Conservation (phyloP, 2,888 invertebrate genomes). For the Synanthedon myopaeformis region DNA sequence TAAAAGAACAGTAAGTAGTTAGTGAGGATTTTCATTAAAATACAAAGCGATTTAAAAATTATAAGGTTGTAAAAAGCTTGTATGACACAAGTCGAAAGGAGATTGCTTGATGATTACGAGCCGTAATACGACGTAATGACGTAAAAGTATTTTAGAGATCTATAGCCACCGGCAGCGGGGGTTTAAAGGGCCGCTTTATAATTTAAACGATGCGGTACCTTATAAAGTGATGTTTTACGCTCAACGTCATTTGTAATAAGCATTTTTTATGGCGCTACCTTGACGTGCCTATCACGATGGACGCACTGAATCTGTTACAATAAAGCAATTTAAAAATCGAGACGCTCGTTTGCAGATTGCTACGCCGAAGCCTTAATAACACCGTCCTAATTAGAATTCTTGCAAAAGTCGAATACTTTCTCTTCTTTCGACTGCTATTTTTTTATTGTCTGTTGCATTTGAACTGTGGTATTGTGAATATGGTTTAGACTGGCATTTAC, state of each 20-base stretch:
- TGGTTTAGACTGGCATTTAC: too few species aligned
- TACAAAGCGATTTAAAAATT: background rate
- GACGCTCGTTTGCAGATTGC: too few species aligned
- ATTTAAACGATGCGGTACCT: conserved; percentile 17
- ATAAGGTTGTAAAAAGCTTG: conserved; percentile 16
- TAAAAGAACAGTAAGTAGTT: too few species aligned
- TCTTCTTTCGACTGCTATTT: too few species aligned
- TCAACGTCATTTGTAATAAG: conserved; percentile 6
- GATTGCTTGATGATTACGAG: conserved; percentile 26
- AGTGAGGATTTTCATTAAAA: too few species aligned
- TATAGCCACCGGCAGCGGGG: background rate
- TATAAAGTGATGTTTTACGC: conserved; percentile 10
- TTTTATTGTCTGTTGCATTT: too few species aligned
- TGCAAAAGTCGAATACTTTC: too few species aligned
- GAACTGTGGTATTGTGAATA: too few species aligned
- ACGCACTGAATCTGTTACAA: background rate
- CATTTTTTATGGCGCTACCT: conserved; percentile 1
- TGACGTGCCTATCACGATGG: background rate
- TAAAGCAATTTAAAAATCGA: background rate
- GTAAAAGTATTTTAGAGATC: conserved; percentile 23
- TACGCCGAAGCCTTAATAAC: too few species aligned
- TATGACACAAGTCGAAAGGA: conserved; percentile 20
- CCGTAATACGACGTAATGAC: conserved; percentile 23
- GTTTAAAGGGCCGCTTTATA: conserved; percentile 7
- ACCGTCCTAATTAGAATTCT: too few species aligned